phyloP scores from a whole-genome alignment of 2,888 invertebrate species.

The Latrodectus elegans region DNA sequence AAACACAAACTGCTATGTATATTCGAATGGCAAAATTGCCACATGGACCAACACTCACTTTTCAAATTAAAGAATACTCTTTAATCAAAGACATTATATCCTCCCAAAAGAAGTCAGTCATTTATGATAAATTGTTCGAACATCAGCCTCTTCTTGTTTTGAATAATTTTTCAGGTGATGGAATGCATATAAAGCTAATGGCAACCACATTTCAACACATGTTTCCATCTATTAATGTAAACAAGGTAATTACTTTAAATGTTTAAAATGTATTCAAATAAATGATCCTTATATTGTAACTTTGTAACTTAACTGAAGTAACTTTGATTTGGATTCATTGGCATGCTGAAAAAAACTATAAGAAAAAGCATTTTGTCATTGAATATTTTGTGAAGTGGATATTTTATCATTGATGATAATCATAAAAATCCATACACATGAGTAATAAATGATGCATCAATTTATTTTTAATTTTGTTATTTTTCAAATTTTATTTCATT shows the following conservation, averaged over 20 bases:
- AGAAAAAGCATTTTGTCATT: too few relatives aligned
- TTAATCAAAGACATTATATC: constrained; percentile 90
- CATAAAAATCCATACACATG: too few relatives aligned
- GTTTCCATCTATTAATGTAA: constrained; percentile 97
- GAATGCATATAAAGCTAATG: constrained; percentile 91
- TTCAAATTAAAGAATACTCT: constrained; percentile 87
- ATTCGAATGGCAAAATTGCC: constrained; percentile 90
- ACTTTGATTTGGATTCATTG: too few relatives aligned
- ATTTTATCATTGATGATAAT: too few relatives aligned
- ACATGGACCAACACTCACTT: constrained; percentile 93
- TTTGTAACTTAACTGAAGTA: too few relatives aligned
- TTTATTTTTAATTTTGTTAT: too few relatives aligned
- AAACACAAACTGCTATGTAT: constrained; percentile 88
- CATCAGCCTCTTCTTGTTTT: constrained; percentile 84
- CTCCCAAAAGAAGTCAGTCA: constrained; percentile 86
- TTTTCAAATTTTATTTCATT: too few relatives aligned
- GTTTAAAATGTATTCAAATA: not conserved
- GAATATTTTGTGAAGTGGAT: too few relatives aligned
- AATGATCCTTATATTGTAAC: too few relatives aligned
- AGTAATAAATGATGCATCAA: too few relatives aligned
- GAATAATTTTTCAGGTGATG: constrained; percentile 88
- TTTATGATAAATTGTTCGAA: constrained; percentile 87
- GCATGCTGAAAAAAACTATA: too few relatives aligned
- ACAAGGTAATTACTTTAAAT: constrained; percentile 80
- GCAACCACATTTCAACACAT: constrained; percentile 98